Conservation (phyloP, 2,888 invertebrate genomes). For the Apamea sordens region DNA sequence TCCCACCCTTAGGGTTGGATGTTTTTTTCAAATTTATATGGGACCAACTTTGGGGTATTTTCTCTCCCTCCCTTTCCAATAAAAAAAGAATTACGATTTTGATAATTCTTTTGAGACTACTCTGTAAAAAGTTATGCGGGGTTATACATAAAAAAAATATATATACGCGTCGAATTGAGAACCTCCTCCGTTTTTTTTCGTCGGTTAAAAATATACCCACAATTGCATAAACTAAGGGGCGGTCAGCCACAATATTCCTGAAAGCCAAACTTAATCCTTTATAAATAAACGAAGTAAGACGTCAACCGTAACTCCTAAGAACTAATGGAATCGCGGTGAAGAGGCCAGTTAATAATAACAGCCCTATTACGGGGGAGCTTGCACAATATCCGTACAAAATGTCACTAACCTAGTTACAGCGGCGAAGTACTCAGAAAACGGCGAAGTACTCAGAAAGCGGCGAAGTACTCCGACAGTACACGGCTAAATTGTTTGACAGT, state of each 20-base stretch:
- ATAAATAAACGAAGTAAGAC: slow-evolving; percentile 25
- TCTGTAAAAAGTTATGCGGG: too few relatives aligned
- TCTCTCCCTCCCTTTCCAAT: too few relatives aligned
- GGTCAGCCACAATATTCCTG: not conserved
- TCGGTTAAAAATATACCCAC: not conserved
- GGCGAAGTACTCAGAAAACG: not conserved
- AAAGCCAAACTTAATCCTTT: not conserved
- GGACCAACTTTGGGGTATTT: too few relatives aligned
- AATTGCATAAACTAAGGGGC: not conserved
- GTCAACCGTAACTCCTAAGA: slow-evolving; percentile 28
- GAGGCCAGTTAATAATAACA: slow-evolving; percentile 34
- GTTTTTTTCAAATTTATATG: too few relatives aligned
- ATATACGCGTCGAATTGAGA: too few relatives aligned
- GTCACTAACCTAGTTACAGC: slow-evolving; percentile 46
- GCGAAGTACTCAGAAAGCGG: not conserved
- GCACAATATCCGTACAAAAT: slow-evolving; percentile 52
- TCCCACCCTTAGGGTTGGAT: too few relatives aligned
- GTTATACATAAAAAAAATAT: too few relatives aligned
- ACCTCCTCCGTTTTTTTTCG: too few relatives aligned
- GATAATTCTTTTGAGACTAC: too few relatives aligned
- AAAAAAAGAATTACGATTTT: too few relatives aligned
- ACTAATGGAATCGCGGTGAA: slow-evolving; percentile 44
- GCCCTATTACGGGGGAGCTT: slow-evolving; percentile 43
- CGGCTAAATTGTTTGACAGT: slow-evolving; percentile 42
- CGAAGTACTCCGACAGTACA: slow-evolving; percentile 2